These are phyloP conservation scores for Scyliorhinus canicula DNA, from an alignment of 2,797 vertebrate genomes.

Conservation along the genomic window DNA sequence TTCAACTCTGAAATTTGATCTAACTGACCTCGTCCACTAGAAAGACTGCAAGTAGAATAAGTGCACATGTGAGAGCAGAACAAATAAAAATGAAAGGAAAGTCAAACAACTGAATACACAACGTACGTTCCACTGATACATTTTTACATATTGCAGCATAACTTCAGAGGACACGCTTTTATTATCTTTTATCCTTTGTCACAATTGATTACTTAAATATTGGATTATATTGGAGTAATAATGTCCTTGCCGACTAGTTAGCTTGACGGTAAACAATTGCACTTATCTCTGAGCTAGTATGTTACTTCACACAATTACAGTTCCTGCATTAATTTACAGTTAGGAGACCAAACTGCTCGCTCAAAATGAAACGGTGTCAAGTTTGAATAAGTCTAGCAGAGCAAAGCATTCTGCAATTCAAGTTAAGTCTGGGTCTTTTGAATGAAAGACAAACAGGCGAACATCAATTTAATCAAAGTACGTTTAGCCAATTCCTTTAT, in stretches of 20 bases:
- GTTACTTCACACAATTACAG: neutral
- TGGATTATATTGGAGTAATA: neutral
- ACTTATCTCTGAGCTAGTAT: neutral
- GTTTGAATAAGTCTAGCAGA: neutral
- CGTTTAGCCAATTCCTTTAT: neutral
- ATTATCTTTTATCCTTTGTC: neutral
- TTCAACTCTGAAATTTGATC: neutral
- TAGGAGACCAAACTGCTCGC: neutral
- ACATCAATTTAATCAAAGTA: neutral
- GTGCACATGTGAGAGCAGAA: neutral
- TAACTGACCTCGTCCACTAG: neutral
- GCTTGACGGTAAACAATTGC: neutral
- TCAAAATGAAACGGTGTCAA: neutral
- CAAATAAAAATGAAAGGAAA: neutral
- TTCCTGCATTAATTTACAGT: neutral
- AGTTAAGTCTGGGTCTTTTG: neutral
- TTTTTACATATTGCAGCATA: neutral
- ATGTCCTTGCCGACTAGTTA: neutral
- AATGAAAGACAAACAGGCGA: neutral
- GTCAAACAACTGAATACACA: neutral
- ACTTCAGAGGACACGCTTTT: neutral
- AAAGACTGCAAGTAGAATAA: neutral
- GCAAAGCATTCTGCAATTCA: neutral
- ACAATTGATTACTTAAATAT: neutral
- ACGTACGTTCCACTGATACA: neutral